Base-by-base conservation (phyloP, 2,888 invertebrate species). In the Melanotus villosus region DNA sequence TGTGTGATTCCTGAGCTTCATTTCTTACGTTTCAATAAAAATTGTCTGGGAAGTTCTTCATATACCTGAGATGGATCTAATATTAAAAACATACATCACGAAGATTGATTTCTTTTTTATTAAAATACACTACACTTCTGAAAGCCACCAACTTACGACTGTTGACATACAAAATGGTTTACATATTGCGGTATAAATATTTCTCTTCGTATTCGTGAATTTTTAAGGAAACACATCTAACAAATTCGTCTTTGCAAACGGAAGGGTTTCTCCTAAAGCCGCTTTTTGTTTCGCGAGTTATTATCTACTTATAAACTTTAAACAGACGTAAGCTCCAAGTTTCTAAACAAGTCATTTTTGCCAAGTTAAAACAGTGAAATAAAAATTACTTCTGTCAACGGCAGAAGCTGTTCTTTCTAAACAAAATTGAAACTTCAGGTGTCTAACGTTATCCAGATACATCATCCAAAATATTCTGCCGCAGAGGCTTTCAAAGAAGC, bases 1-100 rank as follows among this genome's bases (percentile, higher is more conserved):
- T 21, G 23, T 19, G 56, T 38, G 56, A 56, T 56, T 7, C 14
- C 19, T 12, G n/a, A 38, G 56, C 36, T 38, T 56, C 38, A 38
- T 56, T 56, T 56, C 16, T 14, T 23, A 5, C 36, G 19, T 23
- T 36, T 23, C 23, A 38, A 56, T 38, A 56, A 38, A 56, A 56
- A 38, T 56, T 38, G 56, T 32, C 56, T 56, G 21, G 7, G 12
- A 36, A 23, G 16, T 36, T 38, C 56, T 38, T 21, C 19, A 56
- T 56, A 56, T 56, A 56, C 56, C 56, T 38, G 56, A 38, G 36
- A 36, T 38, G 12, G 56, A 38, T 56, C 36, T 56, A 36, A 56
- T 56, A 56, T 56, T 56, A 56, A 34, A 56, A 23, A 56, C 56
- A 38, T 36, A 38, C 32, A 56, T 56, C 56, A 56, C 5, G 10